Conservation (phyloP, 1,140 invertebrate genomes). For the Drosophila leontia region DNA sequence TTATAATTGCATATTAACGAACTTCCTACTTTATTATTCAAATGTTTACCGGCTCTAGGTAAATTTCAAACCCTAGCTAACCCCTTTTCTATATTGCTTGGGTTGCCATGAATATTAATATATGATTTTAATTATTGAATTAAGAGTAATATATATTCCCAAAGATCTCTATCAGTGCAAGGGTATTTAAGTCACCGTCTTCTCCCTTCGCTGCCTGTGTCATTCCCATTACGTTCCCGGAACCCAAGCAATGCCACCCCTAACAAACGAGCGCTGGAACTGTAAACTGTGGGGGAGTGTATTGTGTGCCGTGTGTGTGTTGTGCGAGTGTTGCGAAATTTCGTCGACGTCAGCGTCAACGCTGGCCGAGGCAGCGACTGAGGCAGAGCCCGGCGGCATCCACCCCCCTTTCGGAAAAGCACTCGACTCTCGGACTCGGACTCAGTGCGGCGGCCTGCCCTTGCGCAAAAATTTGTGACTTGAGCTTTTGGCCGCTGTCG, state of each 20-base stretch:
- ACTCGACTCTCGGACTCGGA: slow-evolving; percentile 48
- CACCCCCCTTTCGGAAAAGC: slow-evolving; percentile 51
- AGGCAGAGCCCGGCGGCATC: slow-evolving; percentile 5
- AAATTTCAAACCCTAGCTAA: background rate
- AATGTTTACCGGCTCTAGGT: background rate
- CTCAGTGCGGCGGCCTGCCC: slow-evolving; percentile 64
- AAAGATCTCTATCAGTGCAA: background rate
- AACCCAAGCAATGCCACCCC: slow-evolving; percentile 63
- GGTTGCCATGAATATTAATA: too few relatives aligned
- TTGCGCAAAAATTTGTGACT: slow-evolving; percentile 81
- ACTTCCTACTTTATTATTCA: background rate
- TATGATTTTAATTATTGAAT: background rate
- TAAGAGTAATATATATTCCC: too few relatives aligned
- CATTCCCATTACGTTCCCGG: slow-evolving; percentile 41
- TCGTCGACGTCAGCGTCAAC: slow-evolving; percentile 36
- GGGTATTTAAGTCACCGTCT: slow-evolving; percentile 16
- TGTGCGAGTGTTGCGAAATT: slow-evolving; percentile 80
- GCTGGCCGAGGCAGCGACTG: background rate
- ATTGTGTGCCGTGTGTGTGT: slow-evolving; percentile 16
- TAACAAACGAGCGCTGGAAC: slow-evolving; percentile 52
- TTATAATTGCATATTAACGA: background rate
- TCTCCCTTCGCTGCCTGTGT: slow-evolving; percentile 6
- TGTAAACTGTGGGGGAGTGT: slow-evolving; percentile 38
- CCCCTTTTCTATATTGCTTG: too few relatives aligned
- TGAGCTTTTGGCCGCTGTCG: slow-evolving; percentile 63